Conservation (phyloP, 2,113 vertebrate genomes). For the Rhinoptilus africanus region DNA sequence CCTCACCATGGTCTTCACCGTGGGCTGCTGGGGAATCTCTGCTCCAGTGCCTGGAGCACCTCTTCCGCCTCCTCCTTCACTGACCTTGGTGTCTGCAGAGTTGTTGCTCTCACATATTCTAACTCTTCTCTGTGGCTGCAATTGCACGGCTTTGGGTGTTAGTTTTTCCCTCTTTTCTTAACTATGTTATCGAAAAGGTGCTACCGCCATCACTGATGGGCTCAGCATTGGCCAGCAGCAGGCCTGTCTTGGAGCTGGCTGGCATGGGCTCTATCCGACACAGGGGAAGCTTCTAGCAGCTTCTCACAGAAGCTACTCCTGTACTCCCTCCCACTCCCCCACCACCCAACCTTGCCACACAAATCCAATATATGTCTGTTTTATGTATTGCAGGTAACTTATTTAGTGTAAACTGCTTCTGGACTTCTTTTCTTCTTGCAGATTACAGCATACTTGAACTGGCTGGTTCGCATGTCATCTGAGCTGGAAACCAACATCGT, state of each 20-base stretch:
- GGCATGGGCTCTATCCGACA: not conserved
- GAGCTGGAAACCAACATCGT: conserved; percentile 96
- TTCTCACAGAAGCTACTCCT: not conserved
- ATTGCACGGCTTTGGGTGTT: not conserved
- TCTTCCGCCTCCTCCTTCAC: not conserved
- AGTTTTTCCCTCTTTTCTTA: not conserved
- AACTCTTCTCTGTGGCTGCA: not conserved
- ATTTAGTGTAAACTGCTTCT: not conserved
- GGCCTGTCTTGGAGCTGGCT: not conserved
- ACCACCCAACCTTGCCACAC: not conserved
- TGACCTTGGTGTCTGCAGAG: not conserved
- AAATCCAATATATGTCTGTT: not conserved
- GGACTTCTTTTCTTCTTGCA: conserved; percentile 36
- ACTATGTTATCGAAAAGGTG: not conserved
- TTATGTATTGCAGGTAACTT: not conserved
- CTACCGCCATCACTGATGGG: not conserved
- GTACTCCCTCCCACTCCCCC: not conserved
- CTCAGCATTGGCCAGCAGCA: not conserved
- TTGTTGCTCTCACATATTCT: not conserved
- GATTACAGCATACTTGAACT: conserved; percentile 91
- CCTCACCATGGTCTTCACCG: not conserved
- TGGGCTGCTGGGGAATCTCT: not conserved
- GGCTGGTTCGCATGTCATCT: conserved; percentile 95
- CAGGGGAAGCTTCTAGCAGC: not conserved
- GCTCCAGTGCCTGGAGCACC: not conserved